Conservation (phyloP, 2,797 vertebrate genomes). For the Glossophaga mutica region DNA sequence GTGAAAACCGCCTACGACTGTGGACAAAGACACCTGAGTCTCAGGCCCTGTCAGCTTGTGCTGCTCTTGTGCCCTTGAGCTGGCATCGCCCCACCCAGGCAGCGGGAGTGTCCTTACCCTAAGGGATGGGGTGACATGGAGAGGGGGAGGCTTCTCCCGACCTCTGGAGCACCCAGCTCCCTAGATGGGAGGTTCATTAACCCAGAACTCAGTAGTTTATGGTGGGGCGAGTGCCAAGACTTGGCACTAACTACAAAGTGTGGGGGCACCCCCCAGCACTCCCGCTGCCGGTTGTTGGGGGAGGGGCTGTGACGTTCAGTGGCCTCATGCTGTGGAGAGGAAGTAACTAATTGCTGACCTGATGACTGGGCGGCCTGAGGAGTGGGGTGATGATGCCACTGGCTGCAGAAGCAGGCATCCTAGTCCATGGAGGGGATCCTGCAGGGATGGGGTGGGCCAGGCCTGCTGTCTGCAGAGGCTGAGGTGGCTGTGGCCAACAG, state of each 20-base stretch:
- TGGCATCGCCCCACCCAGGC: constrained; percentile 36
- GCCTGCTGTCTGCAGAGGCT: constrained; percentile 1
- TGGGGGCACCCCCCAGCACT: constrained; percentile 40
- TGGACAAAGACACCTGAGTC: constrained; percentile 32
- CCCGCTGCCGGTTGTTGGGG: not conserved
- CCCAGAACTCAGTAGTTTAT: not conserved
- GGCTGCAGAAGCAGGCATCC: not conserved
- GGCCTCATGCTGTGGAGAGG: constrained; percentile 73
- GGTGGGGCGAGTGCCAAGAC: constrained; percentile 12
- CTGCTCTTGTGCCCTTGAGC: constrained; percentile 23
- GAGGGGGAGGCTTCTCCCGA: constrained; percentile 22
- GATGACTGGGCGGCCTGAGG: constrained; percentile 72
- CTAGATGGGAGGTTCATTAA: constrained; percentile 30
- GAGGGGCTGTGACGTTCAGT: constrained; percentile 75
- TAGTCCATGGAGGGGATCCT: constrained; percentile 50
- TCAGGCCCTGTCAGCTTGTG: not conserved
- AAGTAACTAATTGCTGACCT: constrained; percentile 75
- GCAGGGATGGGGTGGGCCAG: not conserved
- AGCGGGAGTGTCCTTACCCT: constrained; percentile 17
- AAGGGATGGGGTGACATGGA: constrained; percentile 16
- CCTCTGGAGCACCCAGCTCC: not conserved
- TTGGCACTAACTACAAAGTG: constrained; percentile 71
- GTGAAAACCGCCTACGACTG: not conserved
- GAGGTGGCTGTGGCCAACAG: not conserved
- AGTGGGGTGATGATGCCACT: constrained; percentile 76